Conservation (phyloP, 2,888 invertebrate species). For the Tetropium fuscum region DNA sequence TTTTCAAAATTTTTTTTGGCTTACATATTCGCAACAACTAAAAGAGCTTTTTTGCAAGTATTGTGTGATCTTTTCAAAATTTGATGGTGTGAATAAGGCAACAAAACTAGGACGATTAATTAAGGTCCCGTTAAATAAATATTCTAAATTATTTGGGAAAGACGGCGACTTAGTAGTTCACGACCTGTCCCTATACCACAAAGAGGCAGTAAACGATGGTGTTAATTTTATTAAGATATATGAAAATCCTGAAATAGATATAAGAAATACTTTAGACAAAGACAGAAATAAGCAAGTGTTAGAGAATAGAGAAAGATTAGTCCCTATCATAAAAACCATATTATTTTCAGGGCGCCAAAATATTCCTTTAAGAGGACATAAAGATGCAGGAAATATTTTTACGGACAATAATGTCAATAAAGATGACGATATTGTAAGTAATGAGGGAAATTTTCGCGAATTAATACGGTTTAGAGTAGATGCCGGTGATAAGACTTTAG, state of each 20-base stretch:
- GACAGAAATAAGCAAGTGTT: constrained; percentile 12
- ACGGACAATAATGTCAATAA: no score
- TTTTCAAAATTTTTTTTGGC: no score
- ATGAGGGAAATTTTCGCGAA: constrained; percentile 45
- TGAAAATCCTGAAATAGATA: constrained; percentile 1
- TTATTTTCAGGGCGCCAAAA: constrained; percentile 34
- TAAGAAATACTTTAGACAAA: not conserved
- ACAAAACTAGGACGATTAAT: no score
- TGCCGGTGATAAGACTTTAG: constrained; percentile 38
- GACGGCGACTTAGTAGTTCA: not conserved
- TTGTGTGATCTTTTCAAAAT: no score
- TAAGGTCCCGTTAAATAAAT: no score
- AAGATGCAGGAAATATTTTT: constrained; percentile 10
- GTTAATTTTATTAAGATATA: not conserved
- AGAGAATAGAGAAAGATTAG: constrained; percentile 31
- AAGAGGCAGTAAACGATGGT: not conserved
- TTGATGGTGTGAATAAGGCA: no score
- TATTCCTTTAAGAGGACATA: constrained; percentile 28
- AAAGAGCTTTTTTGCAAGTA: no score
- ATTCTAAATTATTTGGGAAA: not conserved
- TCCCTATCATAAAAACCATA: constrained; percentile 31
- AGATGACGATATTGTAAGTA: no score
- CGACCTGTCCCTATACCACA: not conserved
- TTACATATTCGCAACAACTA: no score
- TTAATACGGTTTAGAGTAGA: constrained; percentile 42